Evolutionary conservation across 2,888 invertebrate genomes (phyloP), one percentile per base, ranked within the genome.

Genomic region (Euplagia quadripunctaria): DNA sequence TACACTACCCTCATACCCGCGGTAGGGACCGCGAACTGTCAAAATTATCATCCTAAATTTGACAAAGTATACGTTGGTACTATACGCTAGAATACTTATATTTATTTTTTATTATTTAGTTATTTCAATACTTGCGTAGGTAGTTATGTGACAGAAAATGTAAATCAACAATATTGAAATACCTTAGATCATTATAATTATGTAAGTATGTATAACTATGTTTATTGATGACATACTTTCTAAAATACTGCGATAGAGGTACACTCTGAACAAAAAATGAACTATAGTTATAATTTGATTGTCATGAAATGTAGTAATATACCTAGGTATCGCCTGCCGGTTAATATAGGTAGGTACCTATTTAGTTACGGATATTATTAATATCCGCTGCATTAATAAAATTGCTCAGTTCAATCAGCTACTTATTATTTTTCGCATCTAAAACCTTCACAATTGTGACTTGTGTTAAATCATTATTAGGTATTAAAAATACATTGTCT

Each of bases 401-500:
- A 68, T 58, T 43, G 0, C 41, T 8, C 51, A 51, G 31, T 8
- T 43, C 4, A 20, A 41, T 41, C 1, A 20, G 31, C 16, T 66
- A 9, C 20, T 16, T 63, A 17, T 51, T 51, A 17, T 7, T 67
- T 51, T 58, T 49, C 14, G 49, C 41, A 83, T 69, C 79, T 20
- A 70, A 75, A 76, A 69, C 76, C 75, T 51, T 69, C 82, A 81
- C 75, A 79, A 73, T 71, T 43, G 31, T n/a, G 46, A 46, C 17
- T 12, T 52, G 17, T 17, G 17, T 52, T 52, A 7, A 7, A 52
- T 7, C 1, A 20, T 55, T 2, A n/a, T n/a, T 58, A 52, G 20
- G 12, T 14, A 12, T 6, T 6, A 61, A 20, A 31, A 9, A 20
- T 61, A 61, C 14, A 14, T 14, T 31, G 61, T 14, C 31, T 61